A percentile compares a stretch with the other conserved stretches of the same genome.
These are phyloP conservation scores for Nemoura dubitans DNA, from an alignment of 2,888 invertebrate genomes.

Conservation along the genomic window DNA sequence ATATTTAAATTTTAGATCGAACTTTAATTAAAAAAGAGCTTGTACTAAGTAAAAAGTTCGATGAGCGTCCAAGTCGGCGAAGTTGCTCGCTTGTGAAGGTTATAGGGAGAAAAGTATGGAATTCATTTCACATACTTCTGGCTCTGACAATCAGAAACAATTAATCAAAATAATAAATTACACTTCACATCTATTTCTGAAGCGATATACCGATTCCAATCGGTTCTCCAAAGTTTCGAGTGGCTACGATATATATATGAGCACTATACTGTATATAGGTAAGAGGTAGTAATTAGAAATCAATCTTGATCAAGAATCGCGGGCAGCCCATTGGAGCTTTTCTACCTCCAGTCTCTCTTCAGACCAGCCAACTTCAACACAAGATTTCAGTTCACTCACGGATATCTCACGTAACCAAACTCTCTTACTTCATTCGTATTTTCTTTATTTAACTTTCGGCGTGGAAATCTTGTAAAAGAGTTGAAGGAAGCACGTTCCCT, in stretches of 20 bases:
- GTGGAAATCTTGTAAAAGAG: constrained; percentile 12
- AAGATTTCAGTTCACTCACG: neutral
- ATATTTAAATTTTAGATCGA: neutral
- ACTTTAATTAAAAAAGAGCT: neutral
- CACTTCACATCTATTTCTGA: neutral
- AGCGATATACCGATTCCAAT: neutral
- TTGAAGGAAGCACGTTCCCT: neutral
- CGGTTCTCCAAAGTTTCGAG: neutral
- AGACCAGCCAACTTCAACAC: neutral
- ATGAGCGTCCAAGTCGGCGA: neutral
- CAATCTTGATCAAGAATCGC: neutral
- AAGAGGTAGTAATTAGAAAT: neutral
- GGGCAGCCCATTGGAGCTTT: neutral
- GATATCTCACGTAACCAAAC: neutral
- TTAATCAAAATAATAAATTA: neutral
- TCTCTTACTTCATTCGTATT: neutral
- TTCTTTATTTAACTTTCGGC: neutral
- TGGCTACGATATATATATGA: neutral
- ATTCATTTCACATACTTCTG: neutral
- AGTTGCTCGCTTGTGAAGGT: neutral
- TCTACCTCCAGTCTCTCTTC: neutral
- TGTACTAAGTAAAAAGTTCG: neutral
- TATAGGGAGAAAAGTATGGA: neutral
- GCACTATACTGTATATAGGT: neutral
- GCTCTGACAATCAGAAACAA: neutral